Conservation (phyloP, 2,113 vertebrate species). For the Lipotes vexillifer region DNA sequence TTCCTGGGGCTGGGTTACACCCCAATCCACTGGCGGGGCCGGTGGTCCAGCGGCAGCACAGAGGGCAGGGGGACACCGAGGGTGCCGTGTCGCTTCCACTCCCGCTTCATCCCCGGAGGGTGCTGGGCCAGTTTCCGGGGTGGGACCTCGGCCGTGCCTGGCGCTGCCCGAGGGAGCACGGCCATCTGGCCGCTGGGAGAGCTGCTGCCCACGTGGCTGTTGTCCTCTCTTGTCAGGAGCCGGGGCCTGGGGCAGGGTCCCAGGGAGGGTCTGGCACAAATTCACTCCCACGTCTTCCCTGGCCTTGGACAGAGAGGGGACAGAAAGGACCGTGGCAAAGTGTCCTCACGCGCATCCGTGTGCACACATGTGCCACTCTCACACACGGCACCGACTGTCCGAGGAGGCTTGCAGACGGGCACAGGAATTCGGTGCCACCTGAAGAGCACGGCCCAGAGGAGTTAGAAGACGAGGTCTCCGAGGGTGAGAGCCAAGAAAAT, state of each 20-base stretch:
- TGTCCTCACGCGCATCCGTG: fast-evolving
- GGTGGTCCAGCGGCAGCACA: conserved; percentile 27
- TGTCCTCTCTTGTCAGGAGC: background rate
- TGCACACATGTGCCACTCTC: background rate
- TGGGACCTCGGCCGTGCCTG: conserved; percentile 73
- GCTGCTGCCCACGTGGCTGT: conserved; percentile 75
- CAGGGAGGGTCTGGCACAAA: conserved; percentile 73
- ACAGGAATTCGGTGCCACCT: background rate
- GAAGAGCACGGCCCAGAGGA: background rate
- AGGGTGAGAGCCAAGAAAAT: background rate
- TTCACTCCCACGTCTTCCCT: conserved; percentile 68
- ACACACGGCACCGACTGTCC: background rate
- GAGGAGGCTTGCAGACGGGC: conserved; percentile 46
- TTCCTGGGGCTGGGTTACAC: conserved; percentile 46
- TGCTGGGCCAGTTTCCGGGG: conserved; percentile 81
- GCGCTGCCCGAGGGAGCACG: conserved; percentile 74
- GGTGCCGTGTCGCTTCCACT: conserved; percentile 37
- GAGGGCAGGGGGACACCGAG: background rate
- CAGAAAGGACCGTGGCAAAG: conserved; percentile 48
- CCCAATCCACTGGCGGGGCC: conserved; percentile 55
- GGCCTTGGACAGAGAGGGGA: conserved; percentile 58
- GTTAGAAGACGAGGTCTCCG: background rate
- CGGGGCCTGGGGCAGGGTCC: conserved; percentile 56
- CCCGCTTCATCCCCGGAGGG: conserved; percentile 64
- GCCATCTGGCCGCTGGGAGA: conserved; percentile 80